Conservation (phyloP, 2,888 invertebrate species). For the Oligia fasciuncula region DNA sequence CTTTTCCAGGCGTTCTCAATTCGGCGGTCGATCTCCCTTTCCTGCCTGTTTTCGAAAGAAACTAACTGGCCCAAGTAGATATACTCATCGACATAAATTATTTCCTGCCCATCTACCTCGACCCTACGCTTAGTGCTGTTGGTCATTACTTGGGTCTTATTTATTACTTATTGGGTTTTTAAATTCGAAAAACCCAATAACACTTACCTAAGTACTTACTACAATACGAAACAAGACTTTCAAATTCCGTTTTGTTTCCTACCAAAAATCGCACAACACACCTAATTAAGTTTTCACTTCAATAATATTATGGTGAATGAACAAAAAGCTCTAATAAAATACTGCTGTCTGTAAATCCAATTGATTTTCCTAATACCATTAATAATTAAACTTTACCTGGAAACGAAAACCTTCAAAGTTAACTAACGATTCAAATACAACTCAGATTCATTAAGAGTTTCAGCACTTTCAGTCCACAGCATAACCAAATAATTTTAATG, state of each 20-base stretch:
- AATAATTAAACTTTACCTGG: background rate
- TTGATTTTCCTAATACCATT: background rate
- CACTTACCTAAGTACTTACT: too few relatives aligned
- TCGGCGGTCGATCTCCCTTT: too few relatives aligned
- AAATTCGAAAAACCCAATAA: too few relatives aligned
- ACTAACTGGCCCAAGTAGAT: too few relatives aligned
- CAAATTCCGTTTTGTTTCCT: background rate
- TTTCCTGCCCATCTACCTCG: too few relatives aligned
- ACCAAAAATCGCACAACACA: background rate
- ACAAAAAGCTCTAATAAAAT: background rate
- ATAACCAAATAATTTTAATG: slow-evolving; percentile 53
- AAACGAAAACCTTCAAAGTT: background rate
- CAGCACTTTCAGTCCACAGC: slow-evolving; percentile 39
- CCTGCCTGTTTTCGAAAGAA: too few relatives aligned
- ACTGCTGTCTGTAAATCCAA: background rate
- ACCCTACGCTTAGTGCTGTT: too few relatives aligned
- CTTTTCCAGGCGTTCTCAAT: too few relatives aligned
- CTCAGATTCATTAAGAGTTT: slow-evolving; percentile 36
- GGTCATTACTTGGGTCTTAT: too few relatives aligned
- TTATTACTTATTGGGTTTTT: too few relatives aligned
- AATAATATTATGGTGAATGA: background rate
- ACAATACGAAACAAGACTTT: background rate
- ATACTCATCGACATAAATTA: too few relatives aligned
- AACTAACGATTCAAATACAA: slow-evolving; percentile 25
- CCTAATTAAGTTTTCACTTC: background rate